Evolutionary conservation across 2,888 invertebrate species (phyloP), one percentile per base, ranked within the genome.

Genomic region (Callimorpha dominula): DNA sequence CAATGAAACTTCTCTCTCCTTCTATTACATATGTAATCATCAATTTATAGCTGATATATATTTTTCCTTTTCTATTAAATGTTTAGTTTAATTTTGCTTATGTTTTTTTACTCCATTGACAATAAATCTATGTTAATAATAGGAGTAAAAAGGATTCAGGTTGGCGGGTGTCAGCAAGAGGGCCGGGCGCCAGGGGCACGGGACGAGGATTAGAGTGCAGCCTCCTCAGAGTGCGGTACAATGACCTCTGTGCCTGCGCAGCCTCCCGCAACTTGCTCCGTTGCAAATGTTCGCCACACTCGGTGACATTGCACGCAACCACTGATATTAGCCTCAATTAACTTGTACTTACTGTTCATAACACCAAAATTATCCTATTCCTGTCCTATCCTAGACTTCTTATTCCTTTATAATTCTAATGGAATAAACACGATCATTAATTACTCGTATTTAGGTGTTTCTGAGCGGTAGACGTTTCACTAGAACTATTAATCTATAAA

Each of bases 241-340:
- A 91, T 91, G 94, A 95, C 94, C 93, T 91, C 92, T 88, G 89
- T 86, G 88, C 88, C 89, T 81, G 90, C 90, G 85, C 91, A 90
- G 90, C 90, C 91, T 92, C 90, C 86, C 84, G 82, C 87, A 84
- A 88, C 89, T 87, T 86, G 88, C 89, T 87, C 76, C 80, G 82
- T 75, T 85, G 87, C 90, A 89, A 90, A 91, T 90, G 89, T 89
- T 88, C 88, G 86, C 88, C 84, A 87, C 84, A 88, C 85, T 89
- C 88, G 88, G 88, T 88, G 88, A 88, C 87, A 87, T 86, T 81
- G 79, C 81, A 78, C 73, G 78, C 80, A 70, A 74, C 78, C 57
- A 70, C 75, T 73, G 77, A 81, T 78, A 87, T 87, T 88, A 88
- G 80, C 86, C 86, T 84, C 83, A 88, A 88, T 88, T 86, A 84